Base-by-base conservation (phyloP, 2,113 vertebrate species). In the Notarius quadriscutis region DNA sequence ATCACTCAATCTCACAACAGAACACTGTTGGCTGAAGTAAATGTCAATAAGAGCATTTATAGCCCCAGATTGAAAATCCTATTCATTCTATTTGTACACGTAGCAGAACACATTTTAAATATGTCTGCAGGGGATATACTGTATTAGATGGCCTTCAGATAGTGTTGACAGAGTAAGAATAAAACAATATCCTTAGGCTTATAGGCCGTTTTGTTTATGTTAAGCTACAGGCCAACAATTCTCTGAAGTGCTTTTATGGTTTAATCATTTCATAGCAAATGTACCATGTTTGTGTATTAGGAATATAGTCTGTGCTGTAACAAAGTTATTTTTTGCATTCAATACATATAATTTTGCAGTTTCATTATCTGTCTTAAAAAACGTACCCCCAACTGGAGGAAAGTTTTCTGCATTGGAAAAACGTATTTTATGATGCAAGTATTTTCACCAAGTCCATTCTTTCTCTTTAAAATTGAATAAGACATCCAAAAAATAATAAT, bases 181-280 rank as follows among this genome's bases (percentile, higher is more conserved):
- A 41, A 72, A 72, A 72, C 20, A 72, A 72, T 50, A 25, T 78
- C 22, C 75, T n/a, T 78, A 27, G 75, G 75, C 22, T n/a, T 78
- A 50, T 50, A 51, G 11, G 41, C 8, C 20, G 12, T 50, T 41
- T 25, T 25, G 41, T 75, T 75, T 75, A 25, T 75, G 41, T 12
- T 51, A 75, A 50, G 41, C 41, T 51, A 12, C 25, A 51, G 11
- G 22, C 48, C 20, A 75, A 25, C 48, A 78, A 15, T 78, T 78
- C 4, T 25, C 75, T 55, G 75, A 53, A 53, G 15, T 27, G 25
- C 25, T 27, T 78, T 78, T 53, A 78, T 53, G 20, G 5, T n/a
- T 78, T 53, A 78, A 53, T 78, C 50, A 78, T 78, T 53, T 53
- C 50, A 78, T 7, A 78, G 55, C 41, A 17, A 50, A 3, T 22